phyloP scores from a whole-genome alignment of 2,797 vertebrate genomes.

The Sebastes trivittatus region DNA sequence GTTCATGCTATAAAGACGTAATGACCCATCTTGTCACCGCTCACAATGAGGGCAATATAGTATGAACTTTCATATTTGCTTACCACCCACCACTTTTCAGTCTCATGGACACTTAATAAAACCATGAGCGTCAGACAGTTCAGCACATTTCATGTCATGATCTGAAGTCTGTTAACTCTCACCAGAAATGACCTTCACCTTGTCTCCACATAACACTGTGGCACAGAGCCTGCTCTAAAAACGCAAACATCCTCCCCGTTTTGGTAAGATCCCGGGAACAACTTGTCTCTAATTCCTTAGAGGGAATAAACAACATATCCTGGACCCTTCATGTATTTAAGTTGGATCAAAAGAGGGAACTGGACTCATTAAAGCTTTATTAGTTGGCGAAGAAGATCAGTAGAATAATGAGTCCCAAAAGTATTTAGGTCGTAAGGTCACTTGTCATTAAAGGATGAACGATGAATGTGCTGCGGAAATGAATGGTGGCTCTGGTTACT shows the following conservation, averaged over 20 bases:
- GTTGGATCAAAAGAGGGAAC: constrained; percentile 5
- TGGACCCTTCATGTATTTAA: constrained; percentile 12
- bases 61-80: constrained; percentile 5
- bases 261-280: constrained; percentile 38
- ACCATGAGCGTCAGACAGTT: background rate
- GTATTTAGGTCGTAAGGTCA: background rate
- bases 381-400: background rate
- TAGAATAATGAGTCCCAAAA: background rate
- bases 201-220: constrained; percentile 34
- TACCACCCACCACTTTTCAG: background rate
- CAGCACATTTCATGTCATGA: constrained; percentile 28
- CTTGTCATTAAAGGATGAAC: background rate
- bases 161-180: constrained; percentile 29
- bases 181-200: constrained; percentile 50
- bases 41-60: background rate
- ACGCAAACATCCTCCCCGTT: constrained; percentile 45
- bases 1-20: background rate
- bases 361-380: background rate
- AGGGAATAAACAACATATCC: constrained; percentile 36
- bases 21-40: too few species aligned
- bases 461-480: background rate
- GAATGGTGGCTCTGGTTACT: background rate
- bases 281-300: constrained; percentile 38
- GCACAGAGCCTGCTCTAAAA: constrained; percentile 20
- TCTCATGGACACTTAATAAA: background rate